These are phyloP conservation scores for Casuarius casuarius DNA, from an alignment of 2,113 vertebrate species.

Conservation along the genomic window DNA sequence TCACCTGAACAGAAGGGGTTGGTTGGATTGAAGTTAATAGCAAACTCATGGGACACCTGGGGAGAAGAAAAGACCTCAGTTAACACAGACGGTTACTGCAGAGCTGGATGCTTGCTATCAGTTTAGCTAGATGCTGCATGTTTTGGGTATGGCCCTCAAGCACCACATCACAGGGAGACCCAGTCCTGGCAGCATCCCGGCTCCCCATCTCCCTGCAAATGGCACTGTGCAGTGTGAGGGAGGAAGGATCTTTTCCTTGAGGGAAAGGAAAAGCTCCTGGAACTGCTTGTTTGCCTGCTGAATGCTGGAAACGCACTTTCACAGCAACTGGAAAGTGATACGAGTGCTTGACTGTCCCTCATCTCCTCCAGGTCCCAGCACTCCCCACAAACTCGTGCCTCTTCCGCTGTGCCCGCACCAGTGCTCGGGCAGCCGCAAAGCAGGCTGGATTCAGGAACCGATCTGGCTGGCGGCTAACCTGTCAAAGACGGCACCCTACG, in stretches of 20 bases:
- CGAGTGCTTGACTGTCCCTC: not conserved
- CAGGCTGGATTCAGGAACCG: not conserved
- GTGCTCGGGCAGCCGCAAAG: not conserved
- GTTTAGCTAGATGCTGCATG: not conserved
- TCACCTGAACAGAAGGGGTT: conserved; percentile 97
- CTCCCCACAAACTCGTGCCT: not conserved
- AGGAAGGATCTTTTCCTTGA: not conserved
- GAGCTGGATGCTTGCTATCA: not conserved
- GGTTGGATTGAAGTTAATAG: conserved; percentile 97
- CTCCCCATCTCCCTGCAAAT: not conserved
- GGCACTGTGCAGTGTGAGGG: not conserved
- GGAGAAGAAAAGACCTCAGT: conserved; percentile 17
- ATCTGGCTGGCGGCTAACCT: not conserved
- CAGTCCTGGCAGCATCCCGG: not conserved
- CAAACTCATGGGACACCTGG: conserved; percentile 98
- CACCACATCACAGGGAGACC: not conserved
- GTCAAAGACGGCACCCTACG: not conserved
- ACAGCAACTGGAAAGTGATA: not conserved
- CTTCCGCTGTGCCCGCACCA: not conserved
- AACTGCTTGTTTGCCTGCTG: not conserved
- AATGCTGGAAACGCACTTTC: not conserved
- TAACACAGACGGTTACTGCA: not conserved
- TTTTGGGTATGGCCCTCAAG: not conserved
- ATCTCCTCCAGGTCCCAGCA: not conserved
- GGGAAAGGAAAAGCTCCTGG: not conserved